Evolutionary conservation across 2,113 vertebrate species (phyloP), one percentile per base, ranked within the genome.

Genomic region (Corythornis cristatus): DNA sequence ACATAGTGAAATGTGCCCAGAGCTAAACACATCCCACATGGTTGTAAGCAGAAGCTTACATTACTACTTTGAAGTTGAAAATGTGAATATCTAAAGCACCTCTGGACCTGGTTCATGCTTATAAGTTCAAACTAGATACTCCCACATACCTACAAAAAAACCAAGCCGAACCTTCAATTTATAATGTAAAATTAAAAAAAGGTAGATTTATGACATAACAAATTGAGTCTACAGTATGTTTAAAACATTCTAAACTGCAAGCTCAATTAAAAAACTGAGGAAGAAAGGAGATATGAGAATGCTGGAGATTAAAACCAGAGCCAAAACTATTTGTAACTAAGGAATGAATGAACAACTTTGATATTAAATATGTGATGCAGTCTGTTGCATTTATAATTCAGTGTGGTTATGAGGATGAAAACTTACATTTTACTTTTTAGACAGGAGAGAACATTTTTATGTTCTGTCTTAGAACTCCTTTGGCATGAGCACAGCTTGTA

Each of bases 11-110:
- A 89, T 83, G 26, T 95, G 96, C 92, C 88, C 60, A 92, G 43
- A 95, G 92, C 93, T 84, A 97, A 95, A 76, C 54, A 54, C 45
- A 51, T 93, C 83, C 88, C 88, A 84, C 42, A 73, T 84, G 88
- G 21, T 43, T 82, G 54, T 88, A 93, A 91, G 93, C 71, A 91
- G 64, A 85, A 94, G 70, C 70, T 93, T 92, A 53, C 90, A 64
- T 82, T 90, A 35, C 51, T 67, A 13, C 94, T 97, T 95, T 97
- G 96, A 97, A 93, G 94, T 94, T 93, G 37, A 89, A 64, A 76
- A 8, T 50, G 13, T 54, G 74, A 79, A 48, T 93, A 71, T 85
- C 83, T 92, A 80, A 94, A 95, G 54, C 81, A 95, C 95, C 90
- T 89, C 88, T 93, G 81, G 86, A 95, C 66, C 37, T 80, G 71